Evolutionary conservation across 2,888 invertebrate genomes (phyloP).

Genomic region (Andrena fulva): DNA sequence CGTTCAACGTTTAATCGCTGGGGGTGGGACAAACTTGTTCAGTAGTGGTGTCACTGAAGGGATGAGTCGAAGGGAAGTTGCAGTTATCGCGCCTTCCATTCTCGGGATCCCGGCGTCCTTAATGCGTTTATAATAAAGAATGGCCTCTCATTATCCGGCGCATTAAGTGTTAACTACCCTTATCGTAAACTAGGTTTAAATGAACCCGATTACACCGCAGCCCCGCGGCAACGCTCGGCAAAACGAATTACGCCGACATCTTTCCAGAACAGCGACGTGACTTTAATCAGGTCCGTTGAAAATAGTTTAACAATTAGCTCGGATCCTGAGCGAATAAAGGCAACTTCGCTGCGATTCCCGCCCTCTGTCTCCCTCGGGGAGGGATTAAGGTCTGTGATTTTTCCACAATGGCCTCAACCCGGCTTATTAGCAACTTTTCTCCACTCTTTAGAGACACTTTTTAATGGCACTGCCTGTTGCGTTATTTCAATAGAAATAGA

Average conservation of each 20-base stretch:
- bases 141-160: slow-evolving; percentile 40
- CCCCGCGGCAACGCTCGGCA: slow-evolving; percentile 24
- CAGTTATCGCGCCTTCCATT: slow-evolving; percentile 18
- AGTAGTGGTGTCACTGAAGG: background rate
- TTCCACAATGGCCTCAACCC: background rate
- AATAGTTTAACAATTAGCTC: slow-evolving; percentile 53
- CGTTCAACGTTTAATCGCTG: background rate
- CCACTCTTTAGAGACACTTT: background rate
- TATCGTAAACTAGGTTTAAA: slow-evolving; percentile 64
- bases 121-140: slow-evolving; percentile 53
- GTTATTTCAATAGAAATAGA: no score
- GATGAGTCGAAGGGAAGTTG: background rate
- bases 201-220: slow-evolving; percentile 62
- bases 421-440: background rate
- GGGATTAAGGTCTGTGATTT: background rate
- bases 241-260: slow-evolving; percentile 61
- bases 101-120: slow-evolving; percentile 17
- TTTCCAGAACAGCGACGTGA: slow-evolving; percentile 45
- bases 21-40: background rate
- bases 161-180: slow-evolving; percentile 57
- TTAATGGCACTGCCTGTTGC: background rate
- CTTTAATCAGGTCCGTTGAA: slow-evolving; percentile 48
- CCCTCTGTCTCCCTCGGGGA: background rate
- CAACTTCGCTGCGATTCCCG: slow-evolving; percentile 2
- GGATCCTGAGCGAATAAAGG: slow-evolving; percentile 23